Evolutionary conservation across 2,888 invertebrate species (phyloP), one percentile per base, ranked within the genome.

Genomic region (Epinotia demarniana): DNA sequence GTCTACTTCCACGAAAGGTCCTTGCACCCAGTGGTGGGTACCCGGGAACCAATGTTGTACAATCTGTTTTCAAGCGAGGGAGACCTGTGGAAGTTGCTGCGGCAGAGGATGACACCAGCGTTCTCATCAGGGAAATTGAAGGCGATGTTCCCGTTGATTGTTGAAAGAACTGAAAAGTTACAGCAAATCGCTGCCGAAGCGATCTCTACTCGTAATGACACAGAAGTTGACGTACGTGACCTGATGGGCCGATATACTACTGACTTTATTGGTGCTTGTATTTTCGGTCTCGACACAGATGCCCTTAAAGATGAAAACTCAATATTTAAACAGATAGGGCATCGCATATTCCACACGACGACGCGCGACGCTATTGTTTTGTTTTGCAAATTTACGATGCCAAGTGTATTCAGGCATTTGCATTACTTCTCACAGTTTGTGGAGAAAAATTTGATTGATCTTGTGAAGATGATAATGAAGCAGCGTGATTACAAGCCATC

Each of bases 61-160:
- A 80, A 80, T 71, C 53, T 80, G 43, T 78, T 80, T 58, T 71
- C 76, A 18, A 58, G 66, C n/a, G 76, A 78, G 61, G 80, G 80
- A 2, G 79, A 80, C 39, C 58, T 62, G 3, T 80, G 80, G 80
- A 76, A 72, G 23, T 58, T 80, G 16, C 61, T 79, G n/a, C 72
- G 80, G 9, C 77, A 78, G 43, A 74, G 75, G 57, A 43, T 78
- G n/a, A 75, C 77, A 1, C 76, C 80, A 4, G 75, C 78, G 12
- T 79, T 80, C 53, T 78, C 79, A 0, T 55, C 75, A 9, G 63
- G 72, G 3, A 80, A 80, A 67, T 60, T 80, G n/a, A 66, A 76
- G 46, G 73, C 60, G 43, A 79, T 79, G 80, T 79, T 79, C 60
- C 78, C 78, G 19, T 60, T 79, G 16, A 78, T 79, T 43, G 60